These are phyloP conservation scores for Lepeophtheirus nordmannii DNA, from an alignment of 2,888 invertebrate species.

Conservation along the genomic window DNA sequence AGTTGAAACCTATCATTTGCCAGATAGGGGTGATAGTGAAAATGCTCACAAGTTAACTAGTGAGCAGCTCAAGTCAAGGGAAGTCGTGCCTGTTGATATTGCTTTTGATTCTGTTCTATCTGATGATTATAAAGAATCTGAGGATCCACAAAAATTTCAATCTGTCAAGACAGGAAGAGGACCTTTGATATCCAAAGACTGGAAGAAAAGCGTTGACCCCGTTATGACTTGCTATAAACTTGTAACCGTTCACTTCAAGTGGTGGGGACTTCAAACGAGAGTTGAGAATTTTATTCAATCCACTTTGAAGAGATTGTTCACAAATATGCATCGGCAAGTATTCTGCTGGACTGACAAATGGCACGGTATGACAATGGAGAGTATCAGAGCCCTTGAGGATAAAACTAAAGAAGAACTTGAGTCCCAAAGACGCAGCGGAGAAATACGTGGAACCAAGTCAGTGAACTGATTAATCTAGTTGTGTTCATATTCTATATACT, in stretches of 20 bases:
- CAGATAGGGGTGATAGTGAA: conserved; percentile 62
- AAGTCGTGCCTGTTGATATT: conserved; percentile 83
- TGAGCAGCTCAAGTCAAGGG: conserved; percentile 65
- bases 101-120: conserved; percentile 67
- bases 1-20: conserved; percentile 72
- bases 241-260: conserved; percentile 92
- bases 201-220: conserved; percentile 48
- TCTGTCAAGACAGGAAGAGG: conserved; percentile 86
- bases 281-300: conserved; percentile 88
- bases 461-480: not conserved
- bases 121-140: conserved; percentile 71
- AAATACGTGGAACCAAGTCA: conserved; percentile 67
- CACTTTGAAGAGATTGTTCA: conserved; percentile 82
- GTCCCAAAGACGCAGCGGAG: conserved; percentile 61
- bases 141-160: conserved; percentile 71
- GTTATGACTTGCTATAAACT: conserved; percentile 98
- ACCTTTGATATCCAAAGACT: conserved; percentile 56
- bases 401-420: conserved; percentile 87
- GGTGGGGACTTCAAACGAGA: conserved; percentile 76
- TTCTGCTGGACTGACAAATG: conserved; percentile 98
- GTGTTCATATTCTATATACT: too few relatives aligned
- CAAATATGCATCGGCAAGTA: conserved; percentile 86
- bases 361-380: conserved; percentile 93
- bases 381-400: conserved; percentile 90
- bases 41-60: conserved; percentile 81